phyloP scores from a whole-genome alignment of 2,888 invertebrate species.

The Drosophila subquinaria region DNA sequence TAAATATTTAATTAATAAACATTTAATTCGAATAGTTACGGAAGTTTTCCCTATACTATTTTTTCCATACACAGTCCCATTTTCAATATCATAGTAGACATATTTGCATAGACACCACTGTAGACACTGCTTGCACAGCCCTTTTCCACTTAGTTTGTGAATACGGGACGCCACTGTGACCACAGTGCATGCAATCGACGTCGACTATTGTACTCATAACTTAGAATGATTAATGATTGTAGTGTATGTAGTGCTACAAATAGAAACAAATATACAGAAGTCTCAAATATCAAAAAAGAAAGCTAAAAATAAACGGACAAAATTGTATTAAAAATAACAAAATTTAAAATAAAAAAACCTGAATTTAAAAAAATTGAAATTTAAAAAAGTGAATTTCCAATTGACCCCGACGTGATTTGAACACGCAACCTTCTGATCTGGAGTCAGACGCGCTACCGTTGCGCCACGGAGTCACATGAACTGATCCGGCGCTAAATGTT shows the following conservation, averaged over 20 bases:
- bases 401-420: constrained; percentile 65
- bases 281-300: not conserved
- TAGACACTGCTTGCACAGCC: constrained; percentile 10
- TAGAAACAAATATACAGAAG: not conserved
- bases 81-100: not conserved
- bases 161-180: not conserved
- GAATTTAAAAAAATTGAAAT: not conserved
- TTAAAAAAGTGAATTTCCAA: not conserved
- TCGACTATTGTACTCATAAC: not conserved
- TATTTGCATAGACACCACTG: constrained; percentile 1
- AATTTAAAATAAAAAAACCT: not conserved
- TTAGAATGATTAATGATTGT: not conserved
- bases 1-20: not conserved
- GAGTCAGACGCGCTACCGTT: constrained; percentile 66
- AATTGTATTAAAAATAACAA: not conserved
- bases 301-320: not conserved
- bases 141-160: not conserved
- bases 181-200: not conserved
- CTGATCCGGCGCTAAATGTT: constrained; percentile 29
- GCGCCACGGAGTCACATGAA: constrained; percentile 60
- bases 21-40: too few species aligned
- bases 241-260: not conserved
- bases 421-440: constrained; percentile 66
- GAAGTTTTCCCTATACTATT: not conserved
- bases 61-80: not conserved